phyloP scores from a whole-genome alignment of 2,797 vertebrate genomes.

The Onychomys arenicola region DNA sequence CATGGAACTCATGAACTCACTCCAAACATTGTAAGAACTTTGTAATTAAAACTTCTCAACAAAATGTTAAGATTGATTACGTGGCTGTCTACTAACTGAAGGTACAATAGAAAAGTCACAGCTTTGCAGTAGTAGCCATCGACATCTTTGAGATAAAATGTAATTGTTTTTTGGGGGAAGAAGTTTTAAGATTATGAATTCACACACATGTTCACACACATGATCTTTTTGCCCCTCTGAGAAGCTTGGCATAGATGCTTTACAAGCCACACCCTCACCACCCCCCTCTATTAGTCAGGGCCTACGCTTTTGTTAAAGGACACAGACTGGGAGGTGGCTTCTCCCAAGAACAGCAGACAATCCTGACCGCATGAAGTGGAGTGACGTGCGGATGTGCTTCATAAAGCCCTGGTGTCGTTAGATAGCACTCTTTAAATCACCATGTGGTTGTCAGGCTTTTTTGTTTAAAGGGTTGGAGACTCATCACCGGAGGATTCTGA shows the following conservation, averaged over 20 bases:
- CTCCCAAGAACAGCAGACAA: neutral
- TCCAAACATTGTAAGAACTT: slow-evolving; percentile 17
- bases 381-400: neutral
- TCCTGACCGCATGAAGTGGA: neutral
- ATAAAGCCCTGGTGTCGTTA: slow-evolving; percentile 53
- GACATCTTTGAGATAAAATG: slow-evolving; percentile 34
- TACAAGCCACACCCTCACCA: neutral
- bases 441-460: slow-evolving; percentile 74
- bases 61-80: slow-evolving; percentile 21
- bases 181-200: slow-evolving; percentile 42
- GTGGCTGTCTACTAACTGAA: neutral
- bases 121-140: neutral
- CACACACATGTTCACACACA: neutral
- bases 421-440: slow-evolving; percentile 55
- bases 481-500: slow-evolving; percentile 49
- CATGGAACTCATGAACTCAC: neutral
- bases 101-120: neutral
- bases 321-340: neutral
- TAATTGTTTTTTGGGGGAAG: neutral
- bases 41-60: neutral
- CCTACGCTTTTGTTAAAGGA: neutral
- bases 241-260: neutral
- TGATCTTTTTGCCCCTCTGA: neutral
- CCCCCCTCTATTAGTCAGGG: neutral
- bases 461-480: slow-evolving; percentile 66